phyloP scores from a whole-genome alignment of 2,888 invertebrate genomes.

The Cynaeus angustus region DNA sequence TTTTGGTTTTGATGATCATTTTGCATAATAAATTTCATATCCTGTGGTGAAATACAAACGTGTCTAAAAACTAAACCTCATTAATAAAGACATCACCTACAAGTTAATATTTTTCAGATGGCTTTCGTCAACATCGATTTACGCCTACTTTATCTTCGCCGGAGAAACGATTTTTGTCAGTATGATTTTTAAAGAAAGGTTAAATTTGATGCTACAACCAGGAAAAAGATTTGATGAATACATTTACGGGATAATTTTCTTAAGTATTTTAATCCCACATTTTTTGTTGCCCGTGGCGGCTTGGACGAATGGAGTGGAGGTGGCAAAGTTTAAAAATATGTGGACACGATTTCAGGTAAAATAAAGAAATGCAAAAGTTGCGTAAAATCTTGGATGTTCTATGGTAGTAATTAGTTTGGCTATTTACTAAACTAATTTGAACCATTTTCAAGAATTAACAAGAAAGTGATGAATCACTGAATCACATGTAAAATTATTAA shows the following conservation, averaged over 20 bases:
- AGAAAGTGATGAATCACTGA: too few species aligned
- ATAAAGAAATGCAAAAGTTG: background rate
- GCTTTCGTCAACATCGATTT: slow-evolving; percentile 79
- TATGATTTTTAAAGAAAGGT: slow-evolving; percentile 68
- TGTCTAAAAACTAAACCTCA: background rate
- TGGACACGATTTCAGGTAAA: slow-evolving; percentile 83
- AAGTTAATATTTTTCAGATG: slow-evolving; percentile 69
- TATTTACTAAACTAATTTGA: too few species aligned
- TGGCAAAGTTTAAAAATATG: slow-evolving; percentile 85
- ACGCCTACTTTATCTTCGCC: slow-evolving; percentile 79
- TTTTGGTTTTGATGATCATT: background rate
- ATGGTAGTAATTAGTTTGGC: too few species aligned
- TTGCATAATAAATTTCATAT: slow-evolving; percentile 9
- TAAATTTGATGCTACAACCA: slow-evolving; percentile 65
- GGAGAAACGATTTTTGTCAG: slow-evolving; percentile 75
- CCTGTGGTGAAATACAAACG: slow-evolving; percentile 12
- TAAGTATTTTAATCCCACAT: slow-evolving; percentile 82
- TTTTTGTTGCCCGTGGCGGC: slow-evolving; percentile 81
- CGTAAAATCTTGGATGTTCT: too few species aligned
- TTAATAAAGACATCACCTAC: slow-evolving; percentile 9
- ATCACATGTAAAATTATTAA: too few species aligned
- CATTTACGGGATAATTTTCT: slow-evolving; percentile 83
- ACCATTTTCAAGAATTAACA: too few species aligned
- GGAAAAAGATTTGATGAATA: slow-evolving; percentile 84
- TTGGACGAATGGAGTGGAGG: slow-evolving; percentile 82